Evolutionary conservation across 2,797 vertebrate species (phyloP), one percentile per base, ranked within the genome.

Genomic region (Eulemur rubriventer): DNA sequence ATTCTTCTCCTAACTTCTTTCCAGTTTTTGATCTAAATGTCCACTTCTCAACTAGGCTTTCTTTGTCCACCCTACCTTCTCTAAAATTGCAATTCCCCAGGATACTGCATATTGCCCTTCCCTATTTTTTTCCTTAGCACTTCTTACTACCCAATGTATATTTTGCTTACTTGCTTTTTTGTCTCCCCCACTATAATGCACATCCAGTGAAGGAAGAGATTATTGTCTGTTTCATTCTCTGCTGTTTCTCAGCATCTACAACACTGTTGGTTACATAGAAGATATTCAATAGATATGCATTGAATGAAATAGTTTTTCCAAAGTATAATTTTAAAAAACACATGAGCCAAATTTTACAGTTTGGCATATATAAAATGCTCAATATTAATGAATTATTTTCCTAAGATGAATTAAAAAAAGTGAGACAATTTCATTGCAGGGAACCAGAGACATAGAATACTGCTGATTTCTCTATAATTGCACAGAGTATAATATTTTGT

Each of bases 251-350:
- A 75, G 35, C 33, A 93, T 14, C 17, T 46, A 35, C 7, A 78
- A 73, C 38, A 72, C 0, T 89, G 41, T 41, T 50, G 59, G 30
- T 82, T 38, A 88, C 22, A 48, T 7, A 89, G 52, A 94, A 89
- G 43, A 88, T 92, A 41, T 28, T 80, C 12, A 94, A 79, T 50
- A 94, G 59, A 78, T 83, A 96, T 12, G 87, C 55, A 94, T 1
- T 80, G 55, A 94, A 50, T 84, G 65, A 90, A 84, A 84, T 70
- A 70, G 70, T 72, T 92, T 96, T 95, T 81, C 22, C 89, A 72
- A 93, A 95, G 65, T 67, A 95, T 96, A 90, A 63, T 76, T 18
- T 13, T 61, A 30, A 65, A 92, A 75, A 67, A 84, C 11, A 50
- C 0, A 70, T 43, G 13, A 80, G 59, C 30, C 48, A 59, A 75